These are phyloP conservation scores for Corvus moneduloides DNA, from an alignment of 2,113 vertebrate genomes.

Conservation along the genomic window DNA sequence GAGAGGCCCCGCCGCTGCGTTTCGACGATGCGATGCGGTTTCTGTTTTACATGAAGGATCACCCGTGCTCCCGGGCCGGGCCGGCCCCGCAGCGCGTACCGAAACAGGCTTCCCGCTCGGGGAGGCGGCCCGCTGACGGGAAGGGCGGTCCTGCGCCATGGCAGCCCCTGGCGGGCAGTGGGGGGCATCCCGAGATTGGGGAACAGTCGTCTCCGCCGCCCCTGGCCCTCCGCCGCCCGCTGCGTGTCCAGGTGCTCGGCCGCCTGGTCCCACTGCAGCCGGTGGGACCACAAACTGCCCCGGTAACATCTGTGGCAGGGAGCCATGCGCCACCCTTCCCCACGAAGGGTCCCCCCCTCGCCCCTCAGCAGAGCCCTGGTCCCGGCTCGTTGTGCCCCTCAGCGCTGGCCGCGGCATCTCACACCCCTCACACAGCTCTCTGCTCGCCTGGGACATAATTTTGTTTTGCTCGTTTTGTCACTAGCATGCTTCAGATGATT, in stretches of 20 bases:
- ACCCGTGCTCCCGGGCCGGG: background rate
- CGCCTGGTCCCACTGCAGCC: background rate
- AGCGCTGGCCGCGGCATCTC: rapidly evolving
- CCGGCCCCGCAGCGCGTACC: rapidly evolving
- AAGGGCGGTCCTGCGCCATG: background rate
- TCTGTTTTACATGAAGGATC: no score
- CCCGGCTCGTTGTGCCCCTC: background rate
- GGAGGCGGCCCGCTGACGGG: background rate
- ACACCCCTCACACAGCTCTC: rapidly evolving
- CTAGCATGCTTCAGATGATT: background rate
- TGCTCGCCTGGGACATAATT: rapidly evolving
- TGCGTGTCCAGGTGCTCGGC: no score
- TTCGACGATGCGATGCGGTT: no score
- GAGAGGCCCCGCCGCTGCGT: background rate
- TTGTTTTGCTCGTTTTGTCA: background rate
- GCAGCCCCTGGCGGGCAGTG: background rate
- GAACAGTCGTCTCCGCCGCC: rapidly evolving
- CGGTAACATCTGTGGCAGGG: no score
- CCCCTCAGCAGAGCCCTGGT: background rate
- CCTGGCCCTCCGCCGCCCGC: rapidly evolving
- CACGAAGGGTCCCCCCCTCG: rapidly evolving
- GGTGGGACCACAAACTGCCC: rapidly evolving
- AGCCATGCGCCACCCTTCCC: rapidly evolving
- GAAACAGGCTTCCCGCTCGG: background rate
- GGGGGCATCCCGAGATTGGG: rapidly evolving